Base-by-base conservation (phyloP, 2,113 vertebrate genomes). In the Ornithorhynchus anatinus region DNA sequence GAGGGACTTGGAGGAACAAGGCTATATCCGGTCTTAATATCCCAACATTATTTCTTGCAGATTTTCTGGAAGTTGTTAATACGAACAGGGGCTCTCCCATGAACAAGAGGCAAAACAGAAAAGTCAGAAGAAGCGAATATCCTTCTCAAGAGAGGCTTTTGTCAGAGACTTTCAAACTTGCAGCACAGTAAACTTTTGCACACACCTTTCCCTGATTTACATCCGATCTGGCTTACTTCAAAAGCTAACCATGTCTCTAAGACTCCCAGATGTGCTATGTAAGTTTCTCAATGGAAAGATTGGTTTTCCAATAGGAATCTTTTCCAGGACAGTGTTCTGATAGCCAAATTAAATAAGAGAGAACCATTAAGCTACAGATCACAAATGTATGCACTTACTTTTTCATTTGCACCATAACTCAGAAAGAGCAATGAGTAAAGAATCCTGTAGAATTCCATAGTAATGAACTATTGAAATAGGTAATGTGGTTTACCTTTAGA, bases 221-320 rank as follows among this genome's bases (percentile, higher is more conserved):
- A 76, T 81, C 59, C 36, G 22, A 80, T 62, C 79, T 83, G 85
- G 75, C 79, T 16, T 58, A 67, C 44, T 54, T 22, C 11, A 57
- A 43, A 68, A 63, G 54, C 31, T 39, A n/a, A n/a, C n/a, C n/a
- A n/a, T n/a, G n/a, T n/a, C 65, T 77, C 80, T 67, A 80, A 22
- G 51, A 77, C 62, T 85, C 76, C 72, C n/a, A n/a, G n/a, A n/a
- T 83, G 77, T 82, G 69, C 38, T 4, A 1, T 4, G 37, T 56
- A 74, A 36, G 16, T 35, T 1, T 33, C 17, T 17, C 40, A 44
- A 38, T 14, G 59, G 57, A 57, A 69, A 69, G 57, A 16, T 61
- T n/a, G n/a, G 72, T 58, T 72, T 81, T 32, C 80, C 72, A 32
- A 44, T 13, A 17, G 39, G 58, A 36, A 42, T 47, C 72, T 72